Conservation (phyloP, 1,140 invertebrate genomes). For the Probaryconus sp. region DNA sequence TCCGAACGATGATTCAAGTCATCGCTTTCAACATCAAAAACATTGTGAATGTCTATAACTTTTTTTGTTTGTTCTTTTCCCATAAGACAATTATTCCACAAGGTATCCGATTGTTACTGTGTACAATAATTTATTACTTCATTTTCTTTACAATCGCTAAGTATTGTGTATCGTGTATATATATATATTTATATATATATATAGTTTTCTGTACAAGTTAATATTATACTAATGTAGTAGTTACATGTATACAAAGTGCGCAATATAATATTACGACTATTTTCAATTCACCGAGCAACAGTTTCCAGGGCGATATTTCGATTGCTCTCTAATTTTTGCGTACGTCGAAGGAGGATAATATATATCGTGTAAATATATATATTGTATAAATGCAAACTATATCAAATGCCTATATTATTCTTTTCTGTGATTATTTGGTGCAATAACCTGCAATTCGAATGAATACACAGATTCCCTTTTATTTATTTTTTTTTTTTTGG, state of each 20-base stretch:
- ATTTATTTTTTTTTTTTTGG: too few relatives aligned
- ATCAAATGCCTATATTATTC: too few relatives aligned
- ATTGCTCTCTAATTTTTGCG: neutral
- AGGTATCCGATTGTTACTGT: constrained; percentile 60
- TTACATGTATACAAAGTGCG: constrained; percentile 66
- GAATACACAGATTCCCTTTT: too few relatives aligned
- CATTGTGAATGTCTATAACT: constrained; percentile 12
- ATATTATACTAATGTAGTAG: constrained; percentile 58
- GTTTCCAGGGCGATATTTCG: constrained; percentile 59
- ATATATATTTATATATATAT: constrained; percentile 53
- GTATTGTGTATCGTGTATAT: constrained; percentile 51
- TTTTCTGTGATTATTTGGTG: too few relatives aligned
- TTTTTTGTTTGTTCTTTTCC: constrained; percentile 3
- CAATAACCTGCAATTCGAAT: too few relatives aligned
- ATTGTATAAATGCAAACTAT: constrained; percentile 20
- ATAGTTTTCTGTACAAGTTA: constrained; percentile 61
- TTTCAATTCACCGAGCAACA: constrained; percentile 72
- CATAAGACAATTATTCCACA: constrained; percentile 49
- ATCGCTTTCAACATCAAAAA: constrained; percentile 50
- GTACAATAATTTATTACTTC: constrained; percentile 64
- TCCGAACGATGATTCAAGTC: neutral
- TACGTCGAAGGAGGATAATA: constrained; percentile 12
- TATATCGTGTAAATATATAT: neutral
- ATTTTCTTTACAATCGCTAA: constrained; percentile 59
- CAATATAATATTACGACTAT: constrained; percentile 67